Percentiles rank a stretch among this genome's conserved stretches.
Conservation (phyloP, 2,113 vertebrate species). For the Aspiorhynchus laticeps region DNA sequence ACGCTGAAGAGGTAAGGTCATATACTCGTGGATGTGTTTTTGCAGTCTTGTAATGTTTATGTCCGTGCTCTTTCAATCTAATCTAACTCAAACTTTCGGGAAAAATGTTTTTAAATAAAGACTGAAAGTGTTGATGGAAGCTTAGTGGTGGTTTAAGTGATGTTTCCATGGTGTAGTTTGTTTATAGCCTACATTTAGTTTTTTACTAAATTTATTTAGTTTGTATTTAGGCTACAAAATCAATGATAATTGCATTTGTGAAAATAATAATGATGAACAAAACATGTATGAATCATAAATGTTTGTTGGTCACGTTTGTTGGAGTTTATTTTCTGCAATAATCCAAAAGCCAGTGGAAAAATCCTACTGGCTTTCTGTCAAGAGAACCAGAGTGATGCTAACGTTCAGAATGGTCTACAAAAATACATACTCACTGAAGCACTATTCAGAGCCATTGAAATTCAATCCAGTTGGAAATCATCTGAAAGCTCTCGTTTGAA, state of each 20-base stretch:
- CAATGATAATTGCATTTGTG: background rate
- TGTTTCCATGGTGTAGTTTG: too few relatives aligned
- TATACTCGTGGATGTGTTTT: too few relatives aligned
- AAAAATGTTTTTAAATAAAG: too few relatives aligned
- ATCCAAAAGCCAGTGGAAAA: background rate
- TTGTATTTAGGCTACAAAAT: background rate
- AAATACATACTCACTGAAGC: background rate
- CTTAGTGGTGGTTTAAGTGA: too few relatives aligned
- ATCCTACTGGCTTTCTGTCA: background rate
- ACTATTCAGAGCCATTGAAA: constrained; percentile 17
- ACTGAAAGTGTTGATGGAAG: too few relatives aligned
- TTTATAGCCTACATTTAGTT: too few relatives aligned
- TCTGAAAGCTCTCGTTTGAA: constrained; percentile 8
- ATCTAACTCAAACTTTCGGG: background rate
- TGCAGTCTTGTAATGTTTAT: too few relatives aligned
- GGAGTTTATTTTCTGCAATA: background rate
- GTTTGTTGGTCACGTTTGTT: too few relatives aligned
- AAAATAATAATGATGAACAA: background rate
- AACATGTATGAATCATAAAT: background rate
- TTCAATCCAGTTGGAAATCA: background rate
- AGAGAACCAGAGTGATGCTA: background rate
- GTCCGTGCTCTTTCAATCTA: too few relatives aligned
- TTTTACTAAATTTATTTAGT: too few relatives aligned
- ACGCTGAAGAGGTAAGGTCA: too few relatives aligned
- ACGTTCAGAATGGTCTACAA: background rate